Percentiles rank a stretch among this genome's conserved stretches.
phyloP scores from a whole-genome alignment of 2,888 invertebrate genomes.

The Eilema caniola region DNA sequence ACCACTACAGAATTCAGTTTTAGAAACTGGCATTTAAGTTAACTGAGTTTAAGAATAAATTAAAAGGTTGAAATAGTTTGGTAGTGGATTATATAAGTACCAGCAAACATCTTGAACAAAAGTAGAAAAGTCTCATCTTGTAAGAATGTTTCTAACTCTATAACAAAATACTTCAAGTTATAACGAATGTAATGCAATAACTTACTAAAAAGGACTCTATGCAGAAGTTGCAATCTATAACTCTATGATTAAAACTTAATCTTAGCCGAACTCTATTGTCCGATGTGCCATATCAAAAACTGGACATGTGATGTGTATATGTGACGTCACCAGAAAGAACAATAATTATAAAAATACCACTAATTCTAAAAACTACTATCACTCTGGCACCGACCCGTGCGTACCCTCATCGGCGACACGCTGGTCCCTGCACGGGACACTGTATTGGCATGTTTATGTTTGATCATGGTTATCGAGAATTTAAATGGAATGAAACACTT shows the following conservation, averaged over 20 bases:
- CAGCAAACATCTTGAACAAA: too few relatives aligned
- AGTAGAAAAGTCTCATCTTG: neutral
- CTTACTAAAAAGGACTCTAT: neutral
- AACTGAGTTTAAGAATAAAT: neutral
- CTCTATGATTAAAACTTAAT: too few relatives aligned
- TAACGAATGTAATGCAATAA: neutral
- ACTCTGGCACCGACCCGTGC: slow-evolving; percentile 24
- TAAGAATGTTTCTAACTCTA: neutral
- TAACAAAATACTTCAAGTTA: neutral
- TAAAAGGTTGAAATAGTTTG: neutral
- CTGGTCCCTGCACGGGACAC: slow-evolving; percentile 27
- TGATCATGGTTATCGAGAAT: slow-evolving; percentile 8
- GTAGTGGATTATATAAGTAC: neutral
- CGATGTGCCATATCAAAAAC: too few relatives aligned
- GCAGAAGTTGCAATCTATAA: neutral
- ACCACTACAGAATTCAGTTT: slow-evolving; percentile 92
- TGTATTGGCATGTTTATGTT: slow-evolving; percentile 39
- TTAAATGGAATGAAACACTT: too few relatives aligned
- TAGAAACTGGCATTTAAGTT: slow-evolving; percentile 61
- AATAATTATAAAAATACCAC: neutral
- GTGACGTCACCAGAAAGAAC: neutral
- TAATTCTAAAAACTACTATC: neutral
- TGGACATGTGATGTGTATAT: too few relatives aligned
- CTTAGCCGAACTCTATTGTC: too few relatives aligned
- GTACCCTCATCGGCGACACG: slow-evolving; percentile 1